Evolutionary conservation across 2,113 vertebrate species (phyloP).

Genomic region (Synchiropus splendidus): DNA sequence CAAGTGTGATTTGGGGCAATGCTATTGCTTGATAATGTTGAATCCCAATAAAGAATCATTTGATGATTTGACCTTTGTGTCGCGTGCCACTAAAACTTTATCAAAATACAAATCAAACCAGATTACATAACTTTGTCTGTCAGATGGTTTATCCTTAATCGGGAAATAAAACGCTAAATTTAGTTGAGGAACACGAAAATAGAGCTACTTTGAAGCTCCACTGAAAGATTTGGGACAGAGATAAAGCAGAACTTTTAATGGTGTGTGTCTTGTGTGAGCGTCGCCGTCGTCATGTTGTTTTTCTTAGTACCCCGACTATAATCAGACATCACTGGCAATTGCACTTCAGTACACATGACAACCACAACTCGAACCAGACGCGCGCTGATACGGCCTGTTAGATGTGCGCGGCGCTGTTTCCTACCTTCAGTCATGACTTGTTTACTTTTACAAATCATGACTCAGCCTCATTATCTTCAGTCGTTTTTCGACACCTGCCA

Average conservation of each 20-base stretch:
- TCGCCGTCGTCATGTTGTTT: background rate
- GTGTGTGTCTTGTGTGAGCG: background rate
- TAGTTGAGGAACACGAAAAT: slow-evolving; percentile 35
- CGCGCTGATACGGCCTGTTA: background rate
- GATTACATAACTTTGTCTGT: background rate
- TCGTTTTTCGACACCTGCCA: slow-evolving; percentile 23
- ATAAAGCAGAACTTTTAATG: too few species aligned
- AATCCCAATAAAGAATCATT: too few species aligned
- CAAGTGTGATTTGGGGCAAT: too few species aligned
- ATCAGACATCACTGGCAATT: too few species aligned
- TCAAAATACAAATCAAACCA: too few species aligned
- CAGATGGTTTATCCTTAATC: background rate
- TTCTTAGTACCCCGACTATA: background rate
- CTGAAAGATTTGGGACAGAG: too few species aligned
- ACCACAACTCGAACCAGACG: slow-evolving; percentile 1
- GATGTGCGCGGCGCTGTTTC: slow-evolving; percentile 6
- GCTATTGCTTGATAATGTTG: too few species aligned
- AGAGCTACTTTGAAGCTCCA: slow-evolving; percentile 19
- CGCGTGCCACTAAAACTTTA: too few species aligned
- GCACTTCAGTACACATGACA: background rate
- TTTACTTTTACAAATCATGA: slow-evolving; percentile 21
- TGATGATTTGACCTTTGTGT: too few species aligned
- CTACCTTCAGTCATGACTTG: slow-evolving; percentile 15
- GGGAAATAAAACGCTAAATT: slow-evolving; percentile 25
- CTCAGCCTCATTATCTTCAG: slow-evolving; percentile 21